Percentiles rank a stretch among this genome's conserved stretches.
phyloP scores from a whole-genome alignment of 2,888 invertebrate species.

The Philereme vetulata region DNA sequence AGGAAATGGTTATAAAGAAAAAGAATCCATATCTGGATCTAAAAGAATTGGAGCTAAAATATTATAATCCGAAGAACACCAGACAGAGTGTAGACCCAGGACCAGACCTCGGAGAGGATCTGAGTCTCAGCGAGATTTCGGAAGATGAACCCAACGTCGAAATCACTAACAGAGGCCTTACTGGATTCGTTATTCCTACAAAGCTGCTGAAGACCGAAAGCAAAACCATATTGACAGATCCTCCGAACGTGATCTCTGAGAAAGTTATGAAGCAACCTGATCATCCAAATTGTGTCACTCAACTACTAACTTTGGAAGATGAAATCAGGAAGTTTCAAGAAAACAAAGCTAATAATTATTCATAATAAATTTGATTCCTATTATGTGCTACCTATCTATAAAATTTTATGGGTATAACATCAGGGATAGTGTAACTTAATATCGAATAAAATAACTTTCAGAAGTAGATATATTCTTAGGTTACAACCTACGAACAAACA shows the following conservation, averaged over 20 bases:
- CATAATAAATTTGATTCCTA: too few species aligned
- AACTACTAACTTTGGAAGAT: slow-evolving; percentile 43
- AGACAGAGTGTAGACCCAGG: slow-evolving; percentile 56
- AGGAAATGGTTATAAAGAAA: slow-evolving; percentile 73
- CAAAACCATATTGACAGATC: slow-evolving; percentile 29
- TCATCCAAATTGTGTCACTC: slow-evolving; percentile 3
- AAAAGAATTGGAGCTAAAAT: slow-evolving; percentile 65
- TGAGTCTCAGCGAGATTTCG: slow-evolving; percentile 55
- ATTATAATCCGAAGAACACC: slow-evolving; percentile 56
- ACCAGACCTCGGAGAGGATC: slow-evolving; percentile 50
- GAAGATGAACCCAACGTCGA: slow-evolving; percentile 67
- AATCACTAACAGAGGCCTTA: slow-evolving; percentile 69
- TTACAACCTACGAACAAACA: too few species aligned
- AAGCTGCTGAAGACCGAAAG: slow-evolving; percentile 47
- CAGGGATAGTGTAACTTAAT: too few species aligned
- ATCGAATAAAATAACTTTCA: too few species aligned
- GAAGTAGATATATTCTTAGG: too few species aligned
- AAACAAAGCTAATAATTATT: neutral
- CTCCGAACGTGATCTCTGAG: slow-evolving; percentile 27
- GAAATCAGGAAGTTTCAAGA: slow-evolving; percentile 48
- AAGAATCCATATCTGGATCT: slow-evolving; percentile 75
- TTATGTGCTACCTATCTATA: too few species aligned
- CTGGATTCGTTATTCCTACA: slow-evolving; percentile 70
- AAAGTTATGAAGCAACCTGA: slow-evolving; percentile 22
- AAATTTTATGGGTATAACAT: too few species aligned